These are phyloP conservation scores for Brachyalestes nurse DNA, from an alignment of 2,797 vertebrate species.

Conservation along the genomic window DNA sequence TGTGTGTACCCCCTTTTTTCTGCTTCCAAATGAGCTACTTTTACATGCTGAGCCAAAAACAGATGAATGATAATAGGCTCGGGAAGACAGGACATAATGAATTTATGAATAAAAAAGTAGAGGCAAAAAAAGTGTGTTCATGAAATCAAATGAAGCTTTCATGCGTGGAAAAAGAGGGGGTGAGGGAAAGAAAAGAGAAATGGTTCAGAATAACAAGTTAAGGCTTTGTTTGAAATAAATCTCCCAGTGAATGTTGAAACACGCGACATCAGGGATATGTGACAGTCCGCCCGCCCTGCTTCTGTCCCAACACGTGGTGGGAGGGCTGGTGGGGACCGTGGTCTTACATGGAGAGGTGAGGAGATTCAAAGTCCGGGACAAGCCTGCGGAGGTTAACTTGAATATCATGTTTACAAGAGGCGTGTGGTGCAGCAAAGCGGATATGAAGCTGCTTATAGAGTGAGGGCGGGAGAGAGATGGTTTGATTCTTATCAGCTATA, in stretches of 20 bases:
- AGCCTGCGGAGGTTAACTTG: slow-evolving; percentile 14
- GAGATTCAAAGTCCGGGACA: slow-evolving; percentile 15
- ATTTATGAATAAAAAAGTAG: slow-evolving; percentile 50
- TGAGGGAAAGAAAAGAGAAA: slow-evolving; percentile 21
- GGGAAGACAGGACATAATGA: slow-evolving; percentile 35
- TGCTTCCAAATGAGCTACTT: slow-evolving; percentile 44
- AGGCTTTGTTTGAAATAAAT: slow-evolving; percentile 38
- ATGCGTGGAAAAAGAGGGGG: slow-evolving; percentile 24
- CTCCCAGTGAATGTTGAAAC: slow-evolving; percentile 55
- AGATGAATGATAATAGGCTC: slow-evolving; percentile 56
- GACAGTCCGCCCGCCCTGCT: slow-evolving; percentile 23
- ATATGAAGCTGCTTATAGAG: neutral
- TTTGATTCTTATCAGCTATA: neutral
- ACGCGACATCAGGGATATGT: slow-evolving; percentile 24
- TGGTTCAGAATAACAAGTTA: slow-evolving; percentile 42
- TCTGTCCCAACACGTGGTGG: neutral
- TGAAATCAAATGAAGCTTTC: slow-evolving; percentile 48
- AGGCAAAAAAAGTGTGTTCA: slow-evolving; percentile 32
- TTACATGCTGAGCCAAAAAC: slow-evolving; percentile 51
- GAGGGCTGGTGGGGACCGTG: neutral
- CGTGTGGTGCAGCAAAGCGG: neutral
- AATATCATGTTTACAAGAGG: slow-evolving; percentile 23
- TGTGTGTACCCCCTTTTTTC: slow-evolving; percentile 36
- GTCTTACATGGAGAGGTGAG: neutral
- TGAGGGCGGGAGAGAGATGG: neutral